Evolutionary conservation across 1,140 invertebrate species (phyloP).

Genomic region (Ostrea edulis): DNA sequence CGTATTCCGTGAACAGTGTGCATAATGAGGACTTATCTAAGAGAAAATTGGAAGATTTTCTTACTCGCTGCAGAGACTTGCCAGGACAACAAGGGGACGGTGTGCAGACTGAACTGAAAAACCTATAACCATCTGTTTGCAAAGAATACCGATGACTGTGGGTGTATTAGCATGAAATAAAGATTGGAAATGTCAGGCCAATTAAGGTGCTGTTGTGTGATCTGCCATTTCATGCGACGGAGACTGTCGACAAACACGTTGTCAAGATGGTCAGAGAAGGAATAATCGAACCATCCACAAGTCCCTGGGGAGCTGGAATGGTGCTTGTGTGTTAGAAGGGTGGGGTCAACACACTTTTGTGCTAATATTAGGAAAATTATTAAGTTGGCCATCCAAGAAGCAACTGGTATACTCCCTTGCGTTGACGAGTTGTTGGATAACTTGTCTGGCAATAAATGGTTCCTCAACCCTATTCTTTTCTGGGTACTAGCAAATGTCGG

Average conservation of each 20-base stretch:
- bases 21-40: too few species aligned
- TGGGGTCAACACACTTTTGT: neutral
- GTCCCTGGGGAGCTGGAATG: slow-evolving; percentile 30
- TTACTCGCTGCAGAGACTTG: too few species aligned
- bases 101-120: too few species aligned
- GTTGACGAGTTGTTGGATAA: slow-evolving; percentile 18
- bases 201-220: slow-evolving; percentile 6
- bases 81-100: too few species aligned
- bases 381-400: neutral
- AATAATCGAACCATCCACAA: slow-evolving; percentile 32
- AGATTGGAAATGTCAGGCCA: neutral
- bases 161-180: slow-evolving; percentile 35
- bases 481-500: slow-evolving; percentile 7
- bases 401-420: neutral
- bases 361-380: neutral
- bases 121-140: slow-evolving; percentile 51
- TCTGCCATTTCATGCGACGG: neutral
- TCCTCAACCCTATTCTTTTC: neutral
- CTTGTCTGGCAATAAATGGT: slow-evolving; percentile 4
- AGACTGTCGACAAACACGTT: slow-evolving; percentile 2
- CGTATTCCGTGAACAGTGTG: too few species aligned
- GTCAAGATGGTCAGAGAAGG: slow-evolving; percentile 23
- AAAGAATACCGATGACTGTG: slow-evolving; percentile 45
- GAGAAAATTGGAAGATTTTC: too few species aligned
- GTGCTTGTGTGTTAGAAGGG: slow-evolving; percentile 39